Percentiles rank a stretch among this genome's conserved stretches.
These are phyloP conservation scores for Cossypha dichroa DNA, from an alignment of 2,797 vertebrate species.

Conservation along the genomic window DNA sequence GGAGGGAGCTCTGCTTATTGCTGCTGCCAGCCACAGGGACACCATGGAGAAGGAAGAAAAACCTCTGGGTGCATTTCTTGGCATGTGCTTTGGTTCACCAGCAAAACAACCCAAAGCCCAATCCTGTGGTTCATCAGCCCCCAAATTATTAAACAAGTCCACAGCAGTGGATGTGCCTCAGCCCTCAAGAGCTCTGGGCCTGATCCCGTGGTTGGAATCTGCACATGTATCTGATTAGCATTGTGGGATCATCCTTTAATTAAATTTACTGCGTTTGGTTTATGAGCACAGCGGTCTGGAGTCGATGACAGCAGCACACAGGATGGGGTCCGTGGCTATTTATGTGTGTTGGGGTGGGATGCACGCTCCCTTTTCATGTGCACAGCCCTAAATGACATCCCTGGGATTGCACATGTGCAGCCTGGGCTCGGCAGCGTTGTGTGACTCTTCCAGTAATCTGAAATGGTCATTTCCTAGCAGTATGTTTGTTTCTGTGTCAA, in stretches of 20 bases:
- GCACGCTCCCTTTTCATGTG: neutral
- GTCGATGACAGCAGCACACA: slow-evolving; percentile 43
- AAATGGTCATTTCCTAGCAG: slow-evolving; percentile 68
- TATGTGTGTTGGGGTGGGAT: neutral
- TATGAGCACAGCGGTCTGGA: slow-evolving; percentile 19
- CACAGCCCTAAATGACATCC: neutral
- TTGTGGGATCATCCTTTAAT: slow-evolving; percentile 44
- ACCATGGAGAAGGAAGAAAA: neutral
- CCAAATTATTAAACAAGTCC: neutral
- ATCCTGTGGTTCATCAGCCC: neutral
- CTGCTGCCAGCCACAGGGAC: neutral
- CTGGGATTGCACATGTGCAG: neutral
- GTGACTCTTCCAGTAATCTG: slow-evolving; percentile 56
- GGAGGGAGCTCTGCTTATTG: neutral
- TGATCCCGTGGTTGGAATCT: neutral
- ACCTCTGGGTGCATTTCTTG: neutral
- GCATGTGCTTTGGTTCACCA: neutral
- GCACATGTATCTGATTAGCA: slow-evolving; percentile 27
- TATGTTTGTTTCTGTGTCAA: slow-evolving; percentile 60
- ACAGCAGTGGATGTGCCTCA: neutral
- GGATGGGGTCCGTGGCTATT: slow-evolving; percentile 16
- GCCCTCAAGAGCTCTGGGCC: neutral
- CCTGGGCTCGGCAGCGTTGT: neutral
- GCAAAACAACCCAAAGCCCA: neutral
- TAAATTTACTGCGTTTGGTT: slow-evolving; percentile 46